Evolutionary conservation across 2,797 vertebrate genomes (phyloP), one percentile per base, ranked within the genome.

Genomic region (Argentina silus): DNA sequence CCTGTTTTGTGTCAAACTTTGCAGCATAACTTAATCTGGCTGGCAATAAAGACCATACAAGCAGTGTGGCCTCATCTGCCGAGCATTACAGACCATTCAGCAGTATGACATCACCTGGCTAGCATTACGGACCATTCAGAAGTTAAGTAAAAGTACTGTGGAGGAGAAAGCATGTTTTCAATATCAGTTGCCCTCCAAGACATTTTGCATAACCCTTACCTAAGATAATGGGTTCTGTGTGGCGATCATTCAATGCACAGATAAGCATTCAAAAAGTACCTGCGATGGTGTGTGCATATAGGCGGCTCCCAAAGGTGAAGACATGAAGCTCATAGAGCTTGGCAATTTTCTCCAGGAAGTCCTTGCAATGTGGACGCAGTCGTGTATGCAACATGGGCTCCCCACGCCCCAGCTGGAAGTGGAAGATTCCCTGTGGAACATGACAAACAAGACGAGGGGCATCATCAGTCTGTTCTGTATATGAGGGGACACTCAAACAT

Each of bases 381-480:
- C 97, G 95, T 0, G 98, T 99, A 81, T 99, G 98, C 44, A 99
- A 91, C 97, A 99, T 98, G 0, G 98, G 98, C 62, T 99, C 97
- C 0, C 98, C 97, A 27, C 97, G 94, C 15, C 96, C 96, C 19
- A 99, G 90, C 87, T 99, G 98, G 90, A 99, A 99, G 89, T 99
- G 98, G 81, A 99, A 96, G 88, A 99, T 97, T 72, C 98, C 98
- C 98, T 99, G 84, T 6, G 71, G 64, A 81, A 70, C 50, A 72
- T 6, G 15, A 70, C 43, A 45, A 63, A 7, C 12, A 9, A 45
- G 7, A 50, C 10, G 11, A 15, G 45, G 3, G 19, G 21, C 44
- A 61, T 11, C 3, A 43, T 17, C 21, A 68, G 14, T 42, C 15
- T 61, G 59, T 42, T 61, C 23, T 27, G 36, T 12, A 11, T 36